phyloP scores from a whole-genome alignment of 2,797 vertebrate genomes.

The Sylvilagus floridanus region DNA sequence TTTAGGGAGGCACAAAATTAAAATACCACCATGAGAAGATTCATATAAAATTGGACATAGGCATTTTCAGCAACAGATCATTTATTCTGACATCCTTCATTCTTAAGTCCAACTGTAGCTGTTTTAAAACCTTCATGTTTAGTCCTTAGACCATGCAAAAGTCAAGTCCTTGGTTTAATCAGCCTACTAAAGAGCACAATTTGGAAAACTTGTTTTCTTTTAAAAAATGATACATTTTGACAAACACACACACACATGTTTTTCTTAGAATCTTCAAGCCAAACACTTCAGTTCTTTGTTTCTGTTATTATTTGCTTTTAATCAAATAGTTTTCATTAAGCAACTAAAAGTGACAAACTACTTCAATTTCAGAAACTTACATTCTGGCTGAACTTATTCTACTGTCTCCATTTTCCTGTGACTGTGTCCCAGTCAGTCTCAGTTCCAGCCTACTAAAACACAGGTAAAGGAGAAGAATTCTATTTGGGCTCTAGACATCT shows the following conservation, averaged over 20 bases:
- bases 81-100: constrained; percentile 47
- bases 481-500: not conserved
- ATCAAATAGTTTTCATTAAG: constrained; percentile 81
- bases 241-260: not conserved
- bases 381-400: constrained; percentile 31
- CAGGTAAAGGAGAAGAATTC: constrained; percentile 39
- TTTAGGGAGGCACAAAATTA: constrained; percentile 46
- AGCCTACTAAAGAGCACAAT: not conserved
- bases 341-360: constrained; percentile 76
- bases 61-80: constrained; percentile 45
- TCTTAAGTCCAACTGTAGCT: constrained; percentile 14
- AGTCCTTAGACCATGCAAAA: not conserved
- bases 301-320: constrained; percentile 50
- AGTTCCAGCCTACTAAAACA: constrained; percentile 69
- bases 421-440: constrained; percentile 49
- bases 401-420: constrained; percentile 57
- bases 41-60: constrained; percentile 9
- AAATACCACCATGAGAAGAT: constrained; percentile 50
- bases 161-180: not conserved
- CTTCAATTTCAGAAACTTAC: constrained; percentile 72
- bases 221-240: constrained; percentile 3
- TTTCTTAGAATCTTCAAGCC: constrained; percentile 27
- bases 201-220: constrained; percentile 13
- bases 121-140: constrained; percentile 41
- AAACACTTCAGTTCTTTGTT: not conserved